Evolutionary conservation across 2,888 invertebrate genomes (phyloP), one percentile per base, ranked within the genome.

Genomic region (Ernsta delagoae): DNA sequence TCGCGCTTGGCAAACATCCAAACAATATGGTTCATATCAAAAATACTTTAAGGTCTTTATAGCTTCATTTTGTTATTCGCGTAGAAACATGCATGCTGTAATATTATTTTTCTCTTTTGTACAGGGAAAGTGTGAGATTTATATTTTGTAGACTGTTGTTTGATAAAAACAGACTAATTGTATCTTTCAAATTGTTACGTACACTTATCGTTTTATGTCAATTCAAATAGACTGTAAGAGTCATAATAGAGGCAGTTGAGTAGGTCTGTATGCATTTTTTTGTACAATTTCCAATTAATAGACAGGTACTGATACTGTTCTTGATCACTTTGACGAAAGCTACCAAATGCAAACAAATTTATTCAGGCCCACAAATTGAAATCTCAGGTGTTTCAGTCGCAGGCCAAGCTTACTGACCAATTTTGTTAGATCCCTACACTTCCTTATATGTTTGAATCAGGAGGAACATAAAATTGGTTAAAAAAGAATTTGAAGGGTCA

Each of bases 301-400:
- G 7, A 4, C 31, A 31, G 31, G 4, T 3, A 31, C 31, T 31
- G 31, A 31, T 31, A 31, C 31, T 31, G 31, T 31, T 31, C 31
- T 31, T 31, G 31, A 31, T 9, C 31, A 31, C 11, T 31, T 31
- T 54, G 11, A 54, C 31, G 48, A 54, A 54, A 54, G 11, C 31
- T 11, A 54, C 54, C 4, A 54, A 54, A 88, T 85, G 85, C 79
- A 85, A 86, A 89, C 87, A 90, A 89, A 90, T 89, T 88, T 89
- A 90, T 89, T 86, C 88, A 84, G 83, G 85, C 85, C 83, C 83
- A 84, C 85, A 82, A 91, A 92, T 91, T 92, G 89, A 90, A 92
- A 91, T 91, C 90, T 90, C 92, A 91, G 90, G 90, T 91, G 91
- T 88, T 84, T 62, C 31, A 24, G 48, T 83, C 76, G 77, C 48